Evolutionary conservation across 2,888 invertebrate species (phyloP), one percentile per base, ranked within the genome.

Genomic region (Diarsia mendica): DNA sequence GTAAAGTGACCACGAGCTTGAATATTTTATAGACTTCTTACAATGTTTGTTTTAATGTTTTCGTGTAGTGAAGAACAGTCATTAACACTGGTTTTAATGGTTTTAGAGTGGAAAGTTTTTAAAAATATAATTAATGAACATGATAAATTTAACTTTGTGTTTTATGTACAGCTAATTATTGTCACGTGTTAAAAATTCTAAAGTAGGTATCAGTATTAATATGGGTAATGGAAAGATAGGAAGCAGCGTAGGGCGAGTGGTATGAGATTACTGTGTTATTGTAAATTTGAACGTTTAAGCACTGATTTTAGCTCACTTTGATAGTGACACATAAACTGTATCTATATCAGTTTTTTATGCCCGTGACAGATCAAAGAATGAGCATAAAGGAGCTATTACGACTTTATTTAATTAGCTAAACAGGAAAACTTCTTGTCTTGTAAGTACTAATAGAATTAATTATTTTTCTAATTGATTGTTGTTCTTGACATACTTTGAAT

Each of bases 1-100:
- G 58, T 70, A 67, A n/a, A 18, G 78, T 74, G 71, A 55, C 85
- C 28, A 85, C 48, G 67, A 28, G 9, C 5, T 64, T 75, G 33
- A 67, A 60, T 72, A 69, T 72, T 76, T 69, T 53, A 69, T 61
- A 11, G 48, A 72, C 48, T 80, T 74, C 72, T 44, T n/a, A 67
- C 5, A 64, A 73, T 44, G 48, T 58, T 20, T 33, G 4, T 0
- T 48, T 39, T 18, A n/a, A 66, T 15, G 6, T 46, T 79, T 72
- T 48, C n/a, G 13, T 51, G 61, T 5, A n/a, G 2, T 11, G n/a
- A 65, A 51, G 15, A 33, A 23, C 23, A 53, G 23, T 51, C 23
- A 63, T 72, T 66, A 66, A 33, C 15, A 48, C 13, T 10, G 46
- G 67, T 49, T 46, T 46, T 28, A 67, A 44, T 66, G 20, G 53